Evolutionary conservation across 53 echinoderm and acorn worm genomes (phyloP).

Genomic region (Astropecten irregularis): DNA sequence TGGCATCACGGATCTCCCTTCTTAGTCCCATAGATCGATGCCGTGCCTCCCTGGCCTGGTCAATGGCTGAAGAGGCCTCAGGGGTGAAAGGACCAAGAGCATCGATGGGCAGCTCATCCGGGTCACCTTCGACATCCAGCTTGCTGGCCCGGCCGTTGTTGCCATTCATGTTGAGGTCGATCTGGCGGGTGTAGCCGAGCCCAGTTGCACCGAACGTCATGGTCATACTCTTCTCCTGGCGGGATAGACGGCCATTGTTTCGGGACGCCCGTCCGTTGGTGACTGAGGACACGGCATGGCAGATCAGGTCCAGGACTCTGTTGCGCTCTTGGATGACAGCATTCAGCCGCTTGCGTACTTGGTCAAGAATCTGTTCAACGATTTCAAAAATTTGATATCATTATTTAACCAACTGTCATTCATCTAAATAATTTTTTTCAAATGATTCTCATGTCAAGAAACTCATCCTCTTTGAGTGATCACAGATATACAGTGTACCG

Average conservation of each 20-base stretch:
- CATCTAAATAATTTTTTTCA: too few relatives aligned
- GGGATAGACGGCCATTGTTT: conserved; percentile 70
- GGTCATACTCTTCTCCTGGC: conserved; percentile 78
- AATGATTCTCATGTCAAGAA: too few relatives aligned
- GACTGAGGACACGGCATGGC: conserved; percentile 98
- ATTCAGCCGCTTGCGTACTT: conserved; percentile 85
- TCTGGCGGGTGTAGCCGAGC: conserved; percentile 87
- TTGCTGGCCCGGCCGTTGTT: conserved; percentile 34
- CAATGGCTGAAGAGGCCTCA: conserved; percentile 89
- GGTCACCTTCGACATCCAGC: conserved; percentile 36
- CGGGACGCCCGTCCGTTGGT: conserved; percentile 92
- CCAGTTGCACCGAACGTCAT: conserved; percentile 80
- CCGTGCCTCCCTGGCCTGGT: conserved; percentile 94
- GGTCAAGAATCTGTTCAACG: conserved; percentile 75
- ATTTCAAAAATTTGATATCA: not conserved
- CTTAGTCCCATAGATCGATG: conserved; percentile 77
- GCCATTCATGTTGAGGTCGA: conserved; percentile 72
- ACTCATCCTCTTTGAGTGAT: too few relatives aligned
- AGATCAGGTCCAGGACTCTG: conserved; percentile 95
- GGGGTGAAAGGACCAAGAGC: conserved; percentile 95
- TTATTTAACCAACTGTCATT: too few relatives aligned
- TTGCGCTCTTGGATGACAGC: conserved; percentile 99
- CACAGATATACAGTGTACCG: too few relatives aligned
- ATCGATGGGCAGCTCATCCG: conserved; percentile 62
- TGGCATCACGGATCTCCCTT: conserved; percentile 89